phyloP scores from a whole-genome alignment of 2,113 vertebrate species.

The Larimichthys polyactis region DNA sequence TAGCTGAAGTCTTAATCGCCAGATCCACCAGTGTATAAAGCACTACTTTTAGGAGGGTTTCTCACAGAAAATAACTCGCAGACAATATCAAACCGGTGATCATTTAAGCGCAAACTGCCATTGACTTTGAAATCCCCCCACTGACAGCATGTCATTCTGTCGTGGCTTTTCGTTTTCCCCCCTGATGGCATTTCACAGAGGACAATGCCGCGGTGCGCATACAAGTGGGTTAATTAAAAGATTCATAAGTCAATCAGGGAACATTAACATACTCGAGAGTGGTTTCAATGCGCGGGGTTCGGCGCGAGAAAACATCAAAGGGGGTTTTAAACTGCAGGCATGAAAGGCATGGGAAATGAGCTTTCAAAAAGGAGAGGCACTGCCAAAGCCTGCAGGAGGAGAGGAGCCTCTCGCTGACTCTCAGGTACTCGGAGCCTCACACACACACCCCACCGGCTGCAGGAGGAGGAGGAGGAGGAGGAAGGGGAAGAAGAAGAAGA shows the following conservation, averaged over 20 bases:
- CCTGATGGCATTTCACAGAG: constrained; percentile 68
- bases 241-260: constrained; percentile 76
- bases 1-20: constrained; percentile 77
- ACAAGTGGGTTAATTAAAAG: constrained; percentile 80
- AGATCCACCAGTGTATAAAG: constrained; percentile 52
- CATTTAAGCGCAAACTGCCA: constrained; percentile 34
- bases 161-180: constrained; percentile 45
- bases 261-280: constrained; percentile 70
- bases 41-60: constrained; percentile 11
- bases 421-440: constrained; percentile 54
- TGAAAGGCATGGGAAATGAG: constrained; percentile 80
- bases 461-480: constrained; percentile 6
- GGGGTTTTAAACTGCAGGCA: constrained; percentile 65
- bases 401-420: constrained; percentile 54
- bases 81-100: constrained; percentile 57
- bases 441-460: constrained; percentile 27
- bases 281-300: constrained; percentile 60
- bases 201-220: constrained; percentile 59
- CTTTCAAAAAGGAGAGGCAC: constrained; percentile 58
- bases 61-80: constrained; percentile 51
- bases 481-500: neutral
- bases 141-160: constrained; percentile 55
- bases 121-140: constrained; percentile 56
- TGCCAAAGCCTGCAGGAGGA: constrained; percentile 64
- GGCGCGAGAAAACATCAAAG: constrained; percentile 80